These are phyloP conservation scores for Tenthredo amoena DNA, from an alignment of 2,888 invertebrate species.

Conservation along the genomic window DNA sequence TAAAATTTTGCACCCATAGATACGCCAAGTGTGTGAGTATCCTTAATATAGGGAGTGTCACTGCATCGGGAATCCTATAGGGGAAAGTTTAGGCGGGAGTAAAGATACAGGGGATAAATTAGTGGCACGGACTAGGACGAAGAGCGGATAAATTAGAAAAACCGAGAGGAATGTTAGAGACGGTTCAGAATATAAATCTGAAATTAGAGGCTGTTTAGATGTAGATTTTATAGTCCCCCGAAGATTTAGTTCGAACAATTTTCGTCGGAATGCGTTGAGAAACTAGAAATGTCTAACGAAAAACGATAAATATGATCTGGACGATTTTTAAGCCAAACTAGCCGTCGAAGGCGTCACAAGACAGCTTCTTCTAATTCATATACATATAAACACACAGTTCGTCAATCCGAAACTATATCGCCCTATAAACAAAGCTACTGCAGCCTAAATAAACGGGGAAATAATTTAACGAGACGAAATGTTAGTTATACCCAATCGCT, in stretches of 20 bases:
- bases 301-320: conserved; percentile 50
- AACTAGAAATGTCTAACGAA: conserved; percentile 39
- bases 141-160: conserved; percentile 49
- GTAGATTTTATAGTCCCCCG: conserved; percentile 67
- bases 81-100: conserved; percentile 11
- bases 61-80: not conserved
- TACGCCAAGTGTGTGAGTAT: not conserved
- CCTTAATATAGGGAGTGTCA: not conserved
- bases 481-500: not conserved
- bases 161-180: conserved; percentile 43
- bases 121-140: conserved; percentile 6
- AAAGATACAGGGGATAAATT: conserved; percentile 34
- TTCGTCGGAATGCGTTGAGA: conserved; percentile 54
- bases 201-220: conserved; percentile 65
- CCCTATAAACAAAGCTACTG: not conserved
- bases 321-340: conserved; percentile 18
- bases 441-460: not conserved
- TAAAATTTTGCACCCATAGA: not conserved
- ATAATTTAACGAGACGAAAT: not conserved
- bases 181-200: conserved; percentile 65
- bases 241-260: conserved; percentile 58
- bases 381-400: not conserved
- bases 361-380: not conserved
- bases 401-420: not conserved
- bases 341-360: not conserved